These are phyloP conservation scores for Pyrgus malvae DNA, from an alignment of 2,888 invertebrate species.

Conservation along the genomic window DNA sequence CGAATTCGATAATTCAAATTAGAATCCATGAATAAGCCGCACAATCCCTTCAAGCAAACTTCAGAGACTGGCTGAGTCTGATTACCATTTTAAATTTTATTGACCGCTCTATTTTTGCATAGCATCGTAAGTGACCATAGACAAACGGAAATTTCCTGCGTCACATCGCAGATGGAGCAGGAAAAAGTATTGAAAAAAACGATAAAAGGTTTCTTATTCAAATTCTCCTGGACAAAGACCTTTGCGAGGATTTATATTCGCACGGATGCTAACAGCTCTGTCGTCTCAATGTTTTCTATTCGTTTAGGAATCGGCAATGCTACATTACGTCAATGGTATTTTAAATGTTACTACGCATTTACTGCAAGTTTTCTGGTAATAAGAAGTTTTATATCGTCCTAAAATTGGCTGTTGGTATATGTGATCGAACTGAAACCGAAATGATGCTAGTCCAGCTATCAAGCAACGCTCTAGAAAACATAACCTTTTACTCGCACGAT, in stretches of 20 bases:
- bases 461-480: neutral
- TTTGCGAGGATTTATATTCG: neutral
- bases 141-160: conserved; percentile 23
- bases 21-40: conserved; percentile 25
- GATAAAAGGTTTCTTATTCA: conserved; percentile 1
- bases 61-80: conserved; percentile 17
- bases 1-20: conserved; percentile 18
- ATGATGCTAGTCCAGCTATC: neutral
- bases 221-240: conserved; percentile 4
- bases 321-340: too few relatives aligned
- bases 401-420: neutral
- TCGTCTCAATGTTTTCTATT: neutral
- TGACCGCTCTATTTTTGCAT: conserved; percentile 18
- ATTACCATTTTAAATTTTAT: conserved; percentile 24
- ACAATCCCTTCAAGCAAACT: conserved; percentile 21
- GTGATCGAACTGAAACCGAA: neutral
- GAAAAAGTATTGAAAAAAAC: neutral
- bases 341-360: too few relatives aligned
- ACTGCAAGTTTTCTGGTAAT: too few relatives aligned
- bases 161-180: conserved; percentile 6
- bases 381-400: too few relatives aligned
- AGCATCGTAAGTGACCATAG: conserved; percentile 20
- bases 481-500: conserved; percentile 26
- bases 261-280: neutral
- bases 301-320: too few relatives aligned